Conservation (phyloP, 2,888 invertebrate species). For the Pardosa pseudoannulata region DNA sequence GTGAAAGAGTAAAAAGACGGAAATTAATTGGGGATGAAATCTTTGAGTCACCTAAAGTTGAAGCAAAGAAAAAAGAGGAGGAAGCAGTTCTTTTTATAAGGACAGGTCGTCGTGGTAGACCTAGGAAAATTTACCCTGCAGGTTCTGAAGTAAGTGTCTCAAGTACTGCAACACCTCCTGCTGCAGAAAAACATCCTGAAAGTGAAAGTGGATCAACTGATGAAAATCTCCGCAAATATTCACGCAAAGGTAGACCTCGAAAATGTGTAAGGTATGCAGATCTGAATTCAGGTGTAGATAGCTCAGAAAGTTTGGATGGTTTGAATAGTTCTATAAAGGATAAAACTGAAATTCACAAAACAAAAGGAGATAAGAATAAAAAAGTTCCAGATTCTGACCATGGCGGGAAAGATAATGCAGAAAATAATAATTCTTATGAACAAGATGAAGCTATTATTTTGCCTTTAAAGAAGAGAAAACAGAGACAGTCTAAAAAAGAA, state of each 20-base stretch:
- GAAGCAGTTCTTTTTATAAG: not conserved
- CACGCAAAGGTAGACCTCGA: slow-evolving; percentile 43
- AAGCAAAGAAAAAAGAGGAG: not conserved
- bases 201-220: not conserved
- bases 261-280: slow-evolving; percentile 24
- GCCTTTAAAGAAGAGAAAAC: slow-evolving; percentile 29
- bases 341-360: not conserved
- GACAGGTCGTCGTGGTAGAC: slow-evolving; percentile 28
- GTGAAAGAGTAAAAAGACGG: slow-evolving; percentile 31
- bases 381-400: too few relatives aligned
- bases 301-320: slow-evolving; percentile 16
- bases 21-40: not conserved
- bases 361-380: not conserved
- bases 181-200: not conserved
- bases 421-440: not conserved
- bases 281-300: slow-evolving; percentile 23
- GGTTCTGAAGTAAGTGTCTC: not conserved
- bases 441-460: slow-evolving; percentile 21
- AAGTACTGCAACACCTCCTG: not conserved
- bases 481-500: not conserved
- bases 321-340: not conserved
- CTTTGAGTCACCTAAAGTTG: not conserved
- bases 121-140: slow-evolving; percentile 31
- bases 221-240: not conserved
- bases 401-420: not conserved